A percentile compares a stretch with the other conserved stretches of the same genome.
These are phyloP conservation scores for Lordiphosa andalusiaca DNA, from an alignment of 2,888 invertebrate genomes.

Conservation along the genomic window DNA sequence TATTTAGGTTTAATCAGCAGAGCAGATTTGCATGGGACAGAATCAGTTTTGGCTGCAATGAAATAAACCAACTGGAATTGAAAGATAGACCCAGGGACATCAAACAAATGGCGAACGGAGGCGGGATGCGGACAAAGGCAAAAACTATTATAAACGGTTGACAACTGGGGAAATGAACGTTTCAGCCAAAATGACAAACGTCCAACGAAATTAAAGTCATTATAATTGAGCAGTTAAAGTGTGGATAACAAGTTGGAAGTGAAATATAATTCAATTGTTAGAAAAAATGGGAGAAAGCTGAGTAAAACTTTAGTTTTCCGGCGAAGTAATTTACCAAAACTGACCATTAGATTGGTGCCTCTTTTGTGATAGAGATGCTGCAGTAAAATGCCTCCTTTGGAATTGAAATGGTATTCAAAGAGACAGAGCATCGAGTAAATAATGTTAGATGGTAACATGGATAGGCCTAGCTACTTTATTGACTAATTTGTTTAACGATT, in stretches of 20 bases:
- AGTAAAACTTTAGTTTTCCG: too few species aligned
- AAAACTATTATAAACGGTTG: constrained; percentile 66
- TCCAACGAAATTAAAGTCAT: constrained; percentile 14
- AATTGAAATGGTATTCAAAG: too few species aligned
- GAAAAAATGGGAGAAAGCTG: too few species aligned
- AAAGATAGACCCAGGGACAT: constrained; percentile 48
- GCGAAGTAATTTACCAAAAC: too few species aligned
- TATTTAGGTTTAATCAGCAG: constrained; percentile 71
- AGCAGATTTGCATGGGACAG: constrained; percentile 67
- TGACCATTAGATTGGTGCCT: too few species aligned
- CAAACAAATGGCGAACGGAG: constrained; percentile 45
- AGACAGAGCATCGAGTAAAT: too few species aligned
- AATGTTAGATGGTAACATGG: too few species aligned
- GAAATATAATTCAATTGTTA: not conserved
- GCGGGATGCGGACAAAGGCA: constrained; percentile 37
- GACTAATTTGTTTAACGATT: too few species aligned
- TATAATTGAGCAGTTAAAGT: constrained; percentile 1
- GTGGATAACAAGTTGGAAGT: not conserved
- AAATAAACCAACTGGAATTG: constrained; percentile 69
- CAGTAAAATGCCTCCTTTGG: too few species aligned
- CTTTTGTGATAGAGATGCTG: too few species aligned
- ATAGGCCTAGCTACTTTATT: too few species aligned
- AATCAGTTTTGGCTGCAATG: constrained; percentile 43
- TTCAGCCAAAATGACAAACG: constrained; percentile 59
- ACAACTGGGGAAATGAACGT: constrained; percentile 69